Evolutionary conservation across 1,140 invertebrate genomes (phyloP).

Genomic region (Lasioglossum albipes): DNA sequence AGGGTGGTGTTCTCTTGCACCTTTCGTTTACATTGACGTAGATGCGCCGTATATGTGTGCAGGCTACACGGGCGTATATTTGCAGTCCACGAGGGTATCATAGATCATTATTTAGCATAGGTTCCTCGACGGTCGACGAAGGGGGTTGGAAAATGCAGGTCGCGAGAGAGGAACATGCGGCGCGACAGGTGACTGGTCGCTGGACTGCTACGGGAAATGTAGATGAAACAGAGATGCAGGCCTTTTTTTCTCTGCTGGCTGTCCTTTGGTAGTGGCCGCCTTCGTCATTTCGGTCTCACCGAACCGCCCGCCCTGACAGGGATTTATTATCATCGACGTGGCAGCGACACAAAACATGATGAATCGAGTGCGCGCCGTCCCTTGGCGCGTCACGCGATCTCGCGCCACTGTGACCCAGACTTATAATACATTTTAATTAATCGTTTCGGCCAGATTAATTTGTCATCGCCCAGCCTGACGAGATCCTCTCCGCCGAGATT

Average conservation of each 20-base stretch:
- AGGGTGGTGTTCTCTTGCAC: neutral
- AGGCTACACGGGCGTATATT: constrained; percentile 25
- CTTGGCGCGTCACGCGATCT: constrained; percentile 41
- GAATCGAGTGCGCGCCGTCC: constrained; percentile 67
- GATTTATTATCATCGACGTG: constrained; percentile 77
- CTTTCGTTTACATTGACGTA: constrained; percentile 15
- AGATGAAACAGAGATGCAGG: constrained; percentile 19
- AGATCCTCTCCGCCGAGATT: constrained; percentile 29
- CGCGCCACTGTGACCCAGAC: constrained; percentile 6
- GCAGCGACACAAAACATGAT: constrained; percentile 73
- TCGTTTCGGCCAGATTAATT: constrained; percentile 70
- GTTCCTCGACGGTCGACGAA: constrained; percentile 49
- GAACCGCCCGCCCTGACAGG: constrained; percentile 57
- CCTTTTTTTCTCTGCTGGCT: constrained; percentile 3
- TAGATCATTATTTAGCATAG: constrained; percentile 77
- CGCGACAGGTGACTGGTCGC: constrained; percentile 13
- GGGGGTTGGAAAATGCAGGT: constrained; percentile 59
- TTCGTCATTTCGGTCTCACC: constrained; percentile 23
- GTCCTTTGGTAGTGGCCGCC: neutral
- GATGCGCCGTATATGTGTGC: neutral
- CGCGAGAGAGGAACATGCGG: constrained; percentile 33
- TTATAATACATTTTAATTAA: constrained; percentile 74
- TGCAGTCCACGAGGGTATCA: constrained; percentile 55
- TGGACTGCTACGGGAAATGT: constrained; percentile 15
- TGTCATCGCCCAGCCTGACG: constrained; percentile 53